Conservation (phyloP, 30 jellyfish, hydroid and myxozoan species). For the Catostylus mosaicus region DNA sequence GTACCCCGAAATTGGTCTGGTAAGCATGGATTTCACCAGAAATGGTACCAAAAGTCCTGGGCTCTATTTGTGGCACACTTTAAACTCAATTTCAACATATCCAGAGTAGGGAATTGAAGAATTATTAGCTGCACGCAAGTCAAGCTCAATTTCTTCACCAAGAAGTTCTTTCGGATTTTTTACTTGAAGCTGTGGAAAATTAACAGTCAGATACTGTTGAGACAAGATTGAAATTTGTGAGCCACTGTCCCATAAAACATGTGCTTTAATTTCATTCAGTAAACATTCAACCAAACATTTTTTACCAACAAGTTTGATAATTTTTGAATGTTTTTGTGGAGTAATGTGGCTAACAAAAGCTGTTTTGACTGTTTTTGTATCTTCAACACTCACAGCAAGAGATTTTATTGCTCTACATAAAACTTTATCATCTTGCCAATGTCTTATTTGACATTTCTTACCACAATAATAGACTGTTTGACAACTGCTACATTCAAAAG, state of each 20-base stretch:
- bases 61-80: slow-evolving; percentile 5
- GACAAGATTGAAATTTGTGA: slow-evolving; percentile 67
- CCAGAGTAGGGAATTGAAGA: slow-evolving; percentile 48
- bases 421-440: slow-evolving; percentile 55
- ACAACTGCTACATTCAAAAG: slow-evolving; percentile 24
- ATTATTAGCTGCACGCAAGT: slow-evolving; percentile 56
- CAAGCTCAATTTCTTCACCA: slow-evolving; percentile 12
- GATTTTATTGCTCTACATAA: slow-evolving; percentile 51
- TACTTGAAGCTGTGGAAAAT: slow-evolving; percentile 25
- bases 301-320: slow-evolving; percentile 52
- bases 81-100: slow-evolving; percentile 40
- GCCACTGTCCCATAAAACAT: slow-evolving; percentile 68
- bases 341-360: slow-evolving; percentile 50
- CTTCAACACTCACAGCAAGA: slow-evolving; percentile 28
- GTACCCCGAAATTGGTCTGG: slow-evolving; percentile 61
- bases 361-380: slow-evolving; percentile 6
- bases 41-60: slow-evolving; percentile 39
- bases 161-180: slow-evolving; percentile 10
- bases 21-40: slow-evolving; percentile 31
- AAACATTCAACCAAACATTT: slow-evolving; percentile 59
- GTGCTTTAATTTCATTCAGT: slow-evolving; percentile 30
- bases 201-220: slow-evolving; percentile 12
- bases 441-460: slow-evolving; percentile 48
- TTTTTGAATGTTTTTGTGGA: slow-evolving; percentile 42
- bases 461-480: slow-evolving; percentile 59